Evolutionary conservation across 2,888 invertebrate genomes (phyloP), one percentile per base, ranked within the genome.

Genomic region (Netelia virgata): DNA sequence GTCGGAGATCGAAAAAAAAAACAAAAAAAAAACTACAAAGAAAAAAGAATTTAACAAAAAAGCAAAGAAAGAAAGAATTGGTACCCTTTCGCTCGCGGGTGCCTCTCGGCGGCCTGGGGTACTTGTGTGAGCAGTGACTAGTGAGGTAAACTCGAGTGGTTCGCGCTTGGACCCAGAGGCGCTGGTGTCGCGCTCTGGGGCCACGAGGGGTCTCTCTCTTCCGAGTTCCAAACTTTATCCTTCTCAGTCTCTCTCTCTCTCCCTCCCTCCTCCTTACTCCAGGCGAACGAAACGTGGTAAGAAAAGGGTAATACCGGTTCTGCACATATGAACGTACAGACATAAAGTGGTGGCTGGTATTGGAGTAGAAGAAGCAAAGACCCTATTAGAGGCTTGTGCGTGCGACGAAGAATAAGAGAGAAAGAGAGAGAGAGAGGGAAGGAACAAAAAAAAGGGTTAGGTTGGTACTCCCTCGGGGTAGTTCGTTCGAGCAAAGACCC

Each of bases 111-210:
- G 90, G 90, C 88, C 79, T 91, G 89, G 88, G 89, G 87, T 84
- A 87, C 90, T 92, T 89, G 88, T 91, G 89, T 87, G 89, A 91
- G 90, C 90, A 91, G 88, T 87, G 92, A 91, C 91, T 91, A 91
- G 91, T 91, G 91, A 92, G 92, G 91, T 92, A 91, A 91, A 90
- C 90, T 92, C 90, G 88, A 92, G 91, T 89, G 89, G 77, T 90
- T 89, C 88, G 89, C 86, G 85, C 73, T 64, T 23, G 84, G 76
- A 84, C 86, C 86, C 76, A 84, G 78, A 83, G 86, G 87, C 87
- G 87, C 86, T 83, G 84, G 86, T 78, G 84, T 84, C 86, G 87
- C 85, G 75, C 85, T 73, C 74, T 23, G 16, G 36, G 69, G 77
- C 63, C 50, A 18, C 68, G 73, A 41, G 80, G 84, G 72, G 74